Evolutionary conservation across 2,113 vertebrate genomes (phyloP).

Genomic region (Pongo abelii): DNA sequence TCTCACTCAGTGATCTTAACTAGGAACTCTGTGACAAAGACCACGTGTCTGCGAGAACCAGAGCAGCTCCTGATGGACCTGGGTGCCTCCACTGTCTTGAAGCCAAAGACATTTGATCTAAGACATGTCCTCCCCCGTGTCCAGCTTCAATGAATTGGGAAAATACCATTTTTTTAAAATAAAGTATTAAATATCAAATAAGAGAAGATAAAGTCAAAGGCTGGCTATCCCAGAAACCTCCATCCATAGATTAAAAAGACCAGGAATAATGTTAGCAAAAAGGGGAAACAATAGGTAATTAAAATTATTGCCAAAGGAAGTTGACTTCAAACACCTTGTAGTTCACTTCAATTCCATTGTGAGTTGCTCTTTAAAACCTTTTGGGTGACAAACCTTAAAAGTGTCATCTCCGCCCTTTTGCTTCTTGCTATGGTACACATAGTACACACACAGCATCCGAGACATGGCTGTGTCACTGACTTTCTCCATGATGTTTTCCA

Average conservation of each 20-base stretch:
- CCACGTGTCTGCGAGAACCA: not conserved
- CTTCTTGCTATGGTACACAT: not conserved
- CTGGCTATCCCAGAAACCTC: not conserved
- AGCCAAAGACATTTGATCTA: not conserved
- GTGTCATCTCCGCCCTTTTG: not conserved
- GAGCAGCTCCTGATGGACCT: not conserved
- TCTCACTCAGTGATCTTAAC: not conserved
- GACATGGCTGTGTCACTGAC: not conserved
- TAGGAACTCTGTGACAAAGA: not conserved
- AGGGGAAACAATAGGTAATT: not conserved
- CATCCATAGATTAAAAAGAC: not conserved
- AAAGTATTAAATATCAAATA: not conserved
- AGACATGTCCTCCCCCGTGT: not conserved
- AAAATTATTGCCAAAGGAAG: not conserved
- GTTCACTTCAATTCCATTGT: not conserved
- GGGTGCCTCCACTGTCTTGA: not conserved
- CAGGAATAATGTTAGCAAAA: not conserved
- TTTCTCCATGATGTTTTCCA: not conserved
- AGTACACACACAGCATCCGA: not conserved
- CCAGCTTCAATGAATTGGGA: not conserved
- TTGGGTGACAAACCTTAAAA: not conserved
- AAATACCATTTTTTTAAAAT: not conserved
- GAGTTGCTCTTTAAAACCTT: not conserved
- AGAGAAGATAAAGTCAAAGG: not conserved
- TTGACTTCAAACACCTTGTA: not conserved